phyloP scores from a whole-genome alignment of 2,797 vertebrate genomes.

The Pangasius krempfi region DNA sequence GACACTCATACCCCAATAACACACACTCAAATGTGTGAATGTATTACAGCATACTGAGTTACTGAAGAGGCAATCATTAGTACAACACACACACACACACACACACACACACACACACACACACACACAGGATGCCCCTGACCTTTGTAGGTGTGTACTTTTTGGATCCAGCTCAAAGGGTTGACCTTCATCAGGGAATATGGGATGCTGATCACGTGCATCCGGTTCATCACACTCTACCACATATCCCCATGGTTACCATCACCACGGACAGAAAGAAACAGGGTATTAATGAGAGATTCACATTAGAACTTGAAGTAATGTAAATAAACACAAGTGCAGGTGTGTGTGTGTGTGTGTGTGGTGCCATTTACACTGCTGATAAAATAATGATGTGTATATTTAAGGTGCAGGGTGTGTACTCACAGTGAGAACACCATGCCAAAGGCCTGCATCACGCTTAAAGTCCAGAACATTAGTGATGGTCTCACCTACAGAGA shows the following conservation, averaged over 20 bases:
- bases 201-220: slow-evolving; percentile 95
- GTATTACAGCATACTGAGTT: not conserved
- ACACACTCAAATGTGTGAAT: not conserved
- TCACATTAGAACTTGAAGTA: not conserved
- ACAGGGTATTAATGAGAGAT: not conserved
- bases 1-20: not conserved
- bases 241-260: slow-evolving; percentile 41
- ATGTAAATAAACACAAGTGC: slow-evolving; percentile 53
- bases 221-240: slow-evolving; percentile 93
- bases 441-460: slow-evolving; percentile 94
- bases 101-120: slow-evolving; percentile 4
- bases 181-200: slow-evolving; percentile 98
- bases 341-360: slow-evolving; percentile 52
- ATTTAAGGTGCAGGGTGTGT: slow-evolving; percentile 23
- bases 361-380: not conserved
- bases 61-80: not conserved
- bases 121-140: slow-evolving; percentile 27
- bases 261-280: slow-evolving; percentile 11
- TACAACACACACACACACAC: not conserved
- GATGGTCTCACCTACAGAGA: slow-evolving; percentile 85
- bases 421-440: slow-evolving; percentile 91
- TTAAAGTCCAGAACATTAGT: slow-evolving; percentile 98
- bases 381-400: not conserved
- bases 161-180: slow-evolving; percentile 97
- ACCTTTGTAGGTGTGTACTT: slow-evolving; percentile 95